A percentile compares a stretch with the other conserved stretches of the same genome.
These are phyloP conservation scores for Rotaria sp. DNA, from an alignment of 2,888 invertebrate species.

Conservation along the genomic window DNA sequence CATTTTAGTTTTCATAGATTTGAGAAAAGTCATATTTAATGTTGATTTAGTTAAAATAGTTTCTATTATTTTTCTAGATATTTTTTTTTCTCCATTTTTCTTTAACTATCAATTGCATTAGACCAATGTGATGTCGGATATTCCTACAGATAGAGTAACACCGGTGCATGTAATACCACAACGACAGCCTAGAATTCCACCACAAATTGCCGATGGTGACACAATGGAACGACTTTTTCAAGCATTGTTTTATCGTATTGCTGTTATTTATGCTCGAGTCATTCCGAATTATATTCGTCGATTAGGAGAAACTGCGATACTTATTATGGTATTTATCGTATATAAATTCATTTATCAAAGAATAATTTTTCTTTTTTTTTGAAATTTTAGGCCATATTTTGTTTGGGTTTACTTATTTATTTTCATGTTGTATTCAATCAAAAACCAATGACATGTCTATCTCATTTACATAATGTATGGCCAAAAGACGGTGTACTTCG, in stretches of 20 bases:
- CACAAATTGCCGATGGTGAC: not conserved
- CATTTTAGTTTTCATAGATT: no score
- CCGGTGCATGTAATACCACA: not conserved
- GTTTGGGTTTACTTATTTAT: conserved; percentile 82
- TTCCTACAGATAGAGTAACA: not conserved
- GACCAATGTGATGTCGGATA: not conserved
- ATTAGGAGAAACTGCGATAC: conserved; percentile 73
- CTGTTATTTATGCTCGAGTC: conserved; percentile 80
- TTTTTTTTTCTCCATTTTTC: not conserved
- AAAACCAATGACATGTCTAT: conserved; percentile 82
- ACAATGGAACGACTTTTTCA: conserved; percentile 71
- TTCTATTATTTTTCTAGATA: not conserved
- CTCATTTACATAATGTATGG: conserved; percentile 76
- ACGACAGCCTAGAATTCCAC: not conserved
- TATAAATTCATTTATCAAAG: not conserved
- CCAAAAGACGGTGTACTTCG: conserved; percentile 86
- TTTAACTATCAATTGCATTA: not conserved
- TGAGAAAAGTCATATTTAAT: no score
- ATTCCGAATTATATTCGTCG: conserved; percentile 73
- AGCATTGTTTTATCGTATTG: conserved; percentile 81
- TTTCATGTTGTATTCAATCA: conserved; percentile 88
- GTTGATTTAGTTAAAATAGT: no score
- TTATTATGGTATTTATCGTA: conserved; percentile 64
- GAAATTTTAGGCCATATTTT: conserved; percentile 65
- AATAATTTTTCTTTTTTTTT: not conserved